A percentile compares a stretch with the other conserved stretches of the same genome.
phyloP scores from a whole-genome alignment of 1,140 invertebrate genomes.

The Camponotus floridanus region DNA sequence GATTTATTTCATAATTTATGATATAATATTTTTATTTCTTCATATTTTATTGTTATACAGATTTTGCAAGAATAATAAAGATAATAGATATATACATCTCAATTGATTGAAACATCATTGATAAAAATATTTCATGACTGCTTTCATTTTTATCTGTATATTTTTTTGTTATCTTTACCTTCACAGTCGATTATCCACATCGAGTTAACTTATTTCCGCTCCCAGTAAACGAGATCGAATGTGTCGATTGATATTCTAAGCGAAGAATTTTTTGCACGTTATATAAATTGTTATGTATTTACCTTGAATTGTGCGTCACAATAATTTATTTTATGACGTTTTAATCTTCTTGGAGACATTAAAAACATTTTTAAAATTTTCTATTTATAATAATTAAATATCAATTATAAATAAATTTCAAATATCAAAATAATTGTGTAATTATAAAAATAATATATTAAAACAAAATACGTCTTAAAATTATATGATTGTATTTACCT shows the following conservation, averaged over 20 bases:
- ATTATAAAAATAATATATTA: background rate
- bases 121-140: constrained; percentile 34
- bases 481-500: background rate
- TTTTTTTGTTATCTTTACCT: constrained; percentile 35
- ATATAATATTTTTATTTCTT: background rate
- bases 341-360: background rate
- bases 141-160: constrained; percentile 17
- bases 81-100: background rate
- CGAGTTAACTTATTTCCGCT: constrained; percentile 31
- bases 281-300: constrained; percentile 52
- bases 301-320: constrained; percentile 22
- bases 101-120: background rate
- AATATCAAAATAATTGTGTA: background rate
- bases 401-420: background rate
- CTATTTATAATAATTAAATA: no score
- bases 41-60: background rate
- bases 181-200: constrained; percentile 46
- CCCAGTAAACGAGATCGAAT: constrained; percentile 44
- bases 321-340: constrained; percentile 51
- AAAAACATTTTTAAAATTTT: background rate
- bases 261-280: constrained; percentile 64
- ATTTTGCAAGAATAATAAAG: background rate
- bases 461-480: background rate
- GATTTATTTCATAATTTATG: background rate
- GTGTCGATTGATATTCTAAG: constrained; percentile 29